Percentiles rank a stretch among this genome's conserved stretches.
Conservation (phyloP, 2,888 invertebrate species). For the Congeria kusceri region DNA sequence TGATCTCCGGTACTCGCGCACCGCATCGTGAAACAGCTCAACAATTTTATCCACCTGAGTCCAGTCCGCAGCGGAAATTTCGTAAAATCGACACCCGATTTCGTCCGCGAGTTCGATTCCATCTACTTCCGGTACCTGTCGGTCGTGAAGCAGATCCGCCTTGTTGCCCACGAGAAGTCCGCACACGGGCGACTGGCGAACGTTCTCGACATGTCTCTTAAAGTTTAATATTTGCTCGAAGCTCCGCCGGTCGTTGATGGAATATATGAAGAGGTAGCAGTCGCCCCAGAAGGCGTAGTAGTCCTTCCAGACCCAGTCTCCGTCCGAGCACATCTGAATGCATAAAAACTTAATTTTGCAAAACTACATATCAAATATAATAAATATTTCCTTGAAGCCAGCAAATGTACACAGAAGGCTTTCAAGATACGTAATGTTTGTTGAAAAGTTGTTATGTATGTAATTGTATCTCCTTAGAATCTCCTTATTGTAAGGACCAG, state of each 20-base stretch:
- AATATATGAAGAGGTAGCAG: slow-evolving; percentile 83
- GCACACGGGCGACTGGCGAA: slow-evolving; percentile 66
- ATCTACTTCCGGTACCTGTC: slow-evolving; percentile 77
- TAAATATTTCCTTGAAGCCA: too few relatives aligned
- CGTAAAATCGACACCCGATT: slow-evolving; percentile 80
- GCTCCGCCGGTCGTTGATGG: slow-evolving; percentile 80
- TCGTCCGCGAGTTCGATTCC: slow-evolving; percentile 80
- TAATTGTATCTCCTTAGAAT: too few relatives aligned
- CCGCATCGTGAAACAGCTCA: slow-evolving; percentile 81
- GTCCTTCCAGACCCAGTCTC: slow-evolving; percentile 71
- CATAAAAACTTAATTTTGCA: too few relatives aligned
- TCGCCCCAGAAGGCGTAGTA: slow-evolving; percentile 82
- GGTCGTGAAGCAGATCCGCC: slow-evolving; percentile 79
- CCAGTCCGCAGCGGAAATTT: slow-evolving; percentile 84
- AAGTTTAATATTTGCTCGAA: slow-evolving; percentile 77
- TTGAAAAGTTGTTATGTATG: too few relatives aligned
- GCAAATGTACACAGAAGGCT: too few relatives aligned
- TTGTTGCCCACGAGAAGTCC: slow-evolving; percentile 82
- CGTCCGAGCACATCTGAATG: slow-evolving; percentile 26
- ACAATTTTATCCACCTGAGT: slow-evolving; percentile 75
- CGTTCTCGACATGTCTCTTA: slow-evolving; percentile 76
- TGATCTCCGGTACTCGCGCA: slow-evolving; percentile 76
- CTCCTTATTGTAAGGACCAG: too few relatives aligned
- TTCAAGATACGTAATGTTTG: too few relatives aligned
- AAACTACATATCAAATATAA: too few relatives aligned